Evolutionary conservation across 2,888 invertebrate genomes (phyloP).

Genomic region (Apodemia zela): DNA sequence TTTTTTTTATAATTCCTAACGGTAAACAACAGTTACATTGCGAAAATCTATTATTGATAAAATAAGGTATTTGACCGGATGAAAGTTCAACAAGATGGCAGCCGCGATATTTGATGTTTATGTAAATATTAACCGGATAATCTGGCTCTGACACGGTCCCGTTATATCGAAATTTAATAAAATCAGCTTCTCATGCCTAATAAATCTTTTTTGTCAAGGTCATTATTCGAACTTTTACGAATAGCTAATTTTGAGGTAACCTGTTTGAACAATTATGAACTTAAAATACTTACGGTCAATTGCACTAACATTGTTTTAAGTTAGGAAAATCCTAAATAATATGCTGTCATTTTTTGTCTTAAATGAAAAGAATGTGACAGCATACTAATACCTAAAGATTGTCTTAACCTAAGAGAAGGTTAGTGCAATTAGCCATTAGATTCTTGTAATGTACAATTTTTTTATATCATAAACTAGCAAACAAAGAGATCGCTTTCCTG

Average conservation of each 20-base stretch:
- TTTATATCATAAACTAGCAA: too few relatives aligned
- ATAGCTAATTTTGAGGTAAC: not conserved
- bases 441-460: too few relatives aligned
- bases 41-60: slow-evolving; percentile 27
- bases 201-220: not conserved
- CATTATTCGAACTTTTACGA: not conserved
- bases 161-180: not conserved
- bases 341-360: too few relatives aligned
- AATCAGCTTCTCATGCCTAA: not conserved
- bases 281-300: too few relatives aligned
- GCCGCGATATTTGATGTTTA: slow-evolving; percentile 28
- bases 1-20: not conserved
- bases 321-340: too few relatives aligned
- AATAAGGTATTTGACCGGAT: slow-evolving; percentile 40
- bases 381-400: too few relatives aligned
- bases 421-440: too few relatives aligned
- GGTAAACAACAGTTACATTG: slow-evolving; percentile 30
- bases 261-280: too few relatives aligned
- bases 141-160: slow-evolving; percentile 4
- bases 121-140: slow-evolving; percentile 24
- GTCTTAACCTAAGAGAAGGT: too few relatives aligned
- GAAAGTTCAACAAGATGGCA: slow-evolving; percentile 26
- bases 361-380: too few relatives aligned
- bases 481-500: too few relatives aligned
- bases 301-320: too few relatives aligned